Evolutionary conservation across 2,797 vertebrate genomes (phyloP), one percentile per base, ranked within the genome.

Genomic region (Rhinichthys osculus): DNA sequence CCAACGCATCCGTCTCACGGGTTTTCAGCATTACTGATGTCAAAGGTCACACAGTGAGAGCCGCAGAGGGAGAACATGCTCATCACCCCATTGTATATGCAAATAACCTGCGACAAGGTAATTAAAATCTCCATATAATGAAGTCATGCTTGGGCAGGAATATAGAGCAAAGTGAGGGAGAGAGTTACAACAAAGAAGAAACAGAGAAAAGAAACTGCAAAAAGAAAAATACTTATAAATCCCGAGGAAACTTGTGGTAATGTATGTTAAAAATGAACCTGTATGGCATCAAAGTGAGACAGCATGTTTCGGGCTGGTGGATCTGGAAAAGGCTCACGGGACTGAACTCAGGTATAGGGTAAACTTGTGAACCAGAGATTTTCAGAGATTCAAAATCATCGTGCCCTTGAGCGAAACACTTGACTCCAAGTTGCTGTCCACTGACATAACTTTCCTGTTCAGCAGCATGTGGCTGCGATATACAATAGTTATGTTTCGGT

Each of bases 81-180:
- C 84, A 73, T 57, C 70, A 38, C 73, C 81, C 42, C 71, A 82
- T 71, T 71, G 83, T 59, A 82, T 76, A 89, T 71, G 81, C 71
- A 83, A 87, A 81, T 83, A 82, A 87, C 76, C 86, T 79, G 27
- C 40, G 38, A 83, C 44, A 11, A 81, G 88, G 76, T 89, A 87
- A 87, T 89, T 85, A 84, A 83, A 85, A 87, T 70, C 71, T 66
- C 52, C 69, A 81, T 59, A 83, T 86, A 87, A 87, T 87, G 86
- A 80, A 89, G 74, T 50, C 83, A 64, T 73, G 83, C 47, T 83
- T 80, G 66, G 78, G 35, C 50, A 66, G 52, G 17, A 72, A 86
- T 33, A 40, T 23, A 66, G 59, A 84, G 77, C 80, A 69, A 47
- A 85, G 52, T 7, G 64, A 84, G 70, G 5, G 21, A 73, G 33